Base-by-base conservation (phyloP, 1,140 invertebrate species). In the Drosophila funebris region DNA sequence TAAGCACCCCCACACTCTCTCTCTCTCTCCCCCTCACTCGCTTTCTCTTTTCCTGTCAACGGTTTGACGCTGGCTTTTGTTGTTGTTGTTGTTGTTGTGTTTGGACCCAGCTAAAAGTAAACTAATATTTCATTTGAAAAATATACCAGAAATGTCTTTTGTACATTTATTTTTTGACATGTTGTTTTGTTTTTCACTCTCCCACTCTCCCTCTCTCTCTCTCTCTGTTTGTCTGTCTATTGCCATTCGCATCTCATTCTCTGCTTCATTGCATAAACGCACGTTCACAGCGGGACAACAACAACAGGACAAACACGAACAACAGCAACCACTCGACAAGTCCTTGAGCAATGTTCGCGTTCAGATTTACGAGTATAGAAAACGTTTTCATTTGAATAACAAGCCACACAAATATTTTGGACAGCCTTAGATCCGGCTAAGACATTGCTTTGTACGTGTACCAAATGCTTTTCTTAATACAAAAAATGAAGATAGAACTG, bases 81-180 rank as follows among this genome's bases (percentile, higher is more conserved):
- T 58, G 41, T 48, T 60, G 41, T 44, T 48, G 29, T 37, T 29
- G 24, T 22, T 63, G 29, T 37, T 29, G 24, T 22, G 56, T 29
- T 60, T 57, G 41, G 78, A 62, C 76, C 72, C 76, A 67, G 74
- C 83, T 76, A 77, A 88, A 87, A 87, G 82, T 87, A 87, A 87
- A 87, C 82, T 88, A 87, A 87, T 87, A 87, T 82, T 87, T 87
- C 82, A 87, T 87, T 85, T 85, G 82, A 81, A 78, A 81, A 85
- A 85, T 85, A 85, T 72, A 72, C 77, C 81, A 87, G 81, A 74
- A 78, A 85, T 87, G 81, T 85, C 82, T 81, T 87, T 85, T 87
- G 81, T 85, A 85, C 81, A 85, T 85, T 85, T 85, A 87, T 87
- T 81, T 74, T 78, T 85, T 85, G 81, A 85, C 81, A 85, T 85